Evolutionary conservation across 1,140 invertebrate species (phyloP), one percentile per base, ranked within the genome.

Genomic region (Araneus ventricosus): DNA sequence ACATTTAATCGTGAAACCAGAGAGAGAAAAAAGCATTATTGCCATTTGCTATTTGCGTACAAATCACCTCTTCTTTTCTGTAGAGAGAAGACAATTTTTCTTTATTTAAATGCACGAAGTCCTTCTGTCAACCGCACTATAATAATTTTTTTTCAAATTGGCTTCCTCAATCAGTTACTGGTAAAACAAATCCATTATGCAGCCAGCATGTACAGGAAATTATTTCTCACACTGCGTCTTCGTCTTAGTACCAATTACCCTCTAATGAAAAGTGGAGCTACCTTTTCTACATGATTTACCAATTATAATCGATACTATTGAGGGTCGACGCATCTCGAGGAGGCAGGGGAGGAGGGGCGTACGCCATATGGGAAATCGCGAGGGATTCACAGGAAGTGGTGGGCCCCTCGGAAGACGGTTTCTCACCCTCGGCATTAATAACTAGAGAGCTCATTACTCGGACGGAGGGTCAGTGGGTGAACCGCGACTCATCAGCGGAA

Each of bases 321-420:
- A 8, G 39, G 41, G 27, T 4, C 22, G n/a, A 24, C 20, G 37
- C 39, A 82, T 82, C 80, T 82, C 45, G 17, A 22, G 4, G 30
- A 17, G 34, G 30, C 2, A 52, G 57, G 85, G 86, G 86, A 41
- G 30, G 45, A 30, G 61, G 61, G 7, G 4, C 41, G 24, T n/a
- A 88, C 86, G 86, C 86, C 86, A 88, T 88, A 88, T 88, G 86
- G 86, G 86, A 88, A 67, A 67, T 88, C 61, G 27, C 70, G 34
- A 34, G 0, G 70, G 14, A 7, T 59, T 27, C 59, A 88, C 86
- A 88, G 86, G 86, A 88, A 88, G 57, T 88, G 37, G 34, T 57
- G 30, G 37, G 37, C 86, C 61, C 61, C 52, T 88, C 86, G 41
- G 8, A 75, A 34, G 80, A 82, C 24, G 30, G 84, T 86, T n/a